These are phyloP conservation scores for Nyctibius bracteatus DNA, from an alignment of 2,113 vertebrate genomes.

Conservation along the genomic window DNA sequence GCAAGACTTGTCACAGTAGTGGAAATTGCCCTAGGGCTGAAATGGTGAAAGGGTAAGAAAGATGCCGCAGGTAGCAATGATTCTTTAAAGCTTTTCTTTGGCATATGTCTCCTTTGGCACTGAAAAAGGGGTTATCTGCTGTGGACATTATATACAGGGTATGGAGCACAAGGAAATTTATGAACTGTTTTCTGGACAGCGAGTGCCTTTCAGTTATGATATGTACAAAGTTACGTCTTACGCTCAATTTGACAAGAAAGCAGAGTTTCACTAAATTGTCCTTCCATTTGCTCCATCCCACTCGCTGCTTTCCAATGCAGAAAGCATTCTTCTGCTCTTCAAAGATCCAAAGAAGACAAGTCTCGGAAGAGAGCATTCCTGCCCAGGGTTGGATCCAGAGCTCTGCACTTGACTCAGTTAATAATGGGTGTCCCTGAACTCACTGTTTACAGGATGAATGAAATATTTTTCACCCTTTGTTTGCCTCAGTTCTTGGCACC, in stretches of 20 bases:
- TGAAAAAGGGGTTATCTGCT: not conserved
- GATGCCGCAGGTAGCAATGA: not conserved
- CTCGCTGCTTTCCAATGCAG: constrained; percentile 32
- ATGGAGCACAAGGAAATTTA: not conserved
- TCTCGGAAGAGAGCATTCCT: constrained; percentile 38
- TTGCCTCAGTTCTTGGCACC: constrained; percentile 36
- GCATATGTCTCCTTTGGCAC: not conserved
- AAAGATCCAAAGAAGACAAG: not conserved
- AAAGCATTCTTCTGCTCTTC: constrained; percentile 20
- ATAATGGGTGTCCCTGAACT: constrained; percentile 26
- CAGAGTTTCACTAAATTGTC: not conserved
- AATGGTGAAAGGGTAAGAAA: not conserved
- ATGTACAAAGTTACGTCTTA: not conserved
- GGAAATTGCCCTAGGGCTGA: not conserved
- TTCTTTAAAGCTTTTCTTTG: not conserved
- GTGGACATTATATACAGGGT: not conserved
- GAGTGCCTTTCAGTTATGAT: not conserved
- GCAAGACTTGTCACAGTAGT: not conserved
- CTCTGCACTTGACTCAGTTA: not conserved
- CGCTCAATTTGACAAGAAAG: not conserved
- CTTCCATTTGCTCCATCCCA: constrained; percentile 22
- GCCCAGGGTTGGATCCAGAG: constrained; percentile 14
- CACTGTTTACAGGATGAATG: constrained; percentile 20
- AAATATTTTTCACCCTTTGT: constrained; percentile 43
- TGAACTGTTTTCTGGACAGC: not conserved